Base-by-base conservation (phyloP, 2,113 vertebrate species). In the Gavia stellata region DNA sequence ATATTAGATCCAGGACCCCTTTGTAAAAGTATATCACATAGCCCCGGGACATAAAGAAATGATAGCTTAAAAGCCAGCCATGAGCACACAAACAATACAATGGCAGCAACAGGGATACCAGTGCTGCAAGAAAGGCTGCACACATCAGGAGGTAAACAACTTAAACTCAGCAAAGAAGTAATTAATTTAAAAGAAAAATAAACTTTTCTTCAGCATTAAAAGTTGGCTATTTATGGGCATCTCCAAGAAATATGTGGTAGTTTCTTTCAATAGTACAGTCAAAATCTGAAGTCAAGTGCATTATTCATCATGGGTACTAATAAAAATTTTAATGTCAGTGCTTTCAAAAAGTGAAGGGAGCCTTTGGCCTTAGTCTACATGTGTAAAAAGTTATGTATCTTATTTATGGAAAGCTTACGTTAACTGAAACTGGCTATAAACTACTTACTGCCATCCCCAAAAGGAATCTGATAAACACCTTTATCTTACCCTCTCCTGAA, bases 391-490 rank as follows among this genome's bases (percentile, higher is more conserved):
- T 81, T 86, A 67, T 16, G 14, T 78, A 78, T 96, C 65, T 89
- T 59, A 81, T 84, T 91, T 95, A 84, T 63, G 38, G 92, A 84
- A 90, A 86, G 67, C 24, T 95, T 91, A 78, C 71, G 68, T 89
- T 91, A 86, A 63, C 83, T 81, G 86, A 96, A 94, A 89, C 91
- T 86, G 55, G 42, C 86, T 89, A 63, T 95, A 89, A 96, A 92
- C 74, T 36, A 59, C 75, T 90, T 83, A 90, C 38, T 78, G 68
- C 50, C 50, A 81, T 92, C 53, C 63, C 59, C 72, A 78, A 77
- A 94, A 91, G 50, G 77, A 89, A 84, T 67, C 55, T 84, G 80
- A 92, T 84, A 88, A 96, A 63, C 55, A 74, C 29, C 63, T 92
- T 88, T 92, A 71, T 86, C 38, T 91, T 36, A 42, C 24, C 11